A percentile compares a stretch with the other conserved stretches of the same genome.
Conservation (phyloP, 2,888 invertebrate genomes). For the Ectobius pallidus region DNA sequence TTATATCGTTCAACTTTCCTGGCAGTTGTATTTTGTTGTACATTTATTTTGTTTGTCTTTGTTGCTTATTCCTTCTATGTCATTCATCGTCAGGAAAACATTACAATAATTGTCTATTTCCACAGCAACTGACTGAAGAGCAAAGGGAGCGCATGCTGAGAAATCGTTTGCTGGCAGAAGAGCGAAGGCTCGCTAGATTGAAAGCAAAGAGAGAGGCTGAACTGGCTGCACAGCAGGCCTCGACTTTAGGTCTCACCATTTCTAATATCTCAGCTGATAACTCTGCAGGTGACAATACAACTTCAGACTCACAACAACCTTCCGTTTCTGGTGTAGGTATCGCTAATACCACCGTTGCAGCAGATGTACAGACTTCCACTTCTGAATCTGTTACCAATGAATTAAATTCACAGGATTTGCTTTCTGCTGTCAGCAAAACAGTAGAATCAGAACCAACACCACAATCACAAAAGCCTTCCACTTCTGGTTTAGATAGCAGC, state of each 20-base stretch:
- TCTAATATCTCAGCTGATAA: neutral
- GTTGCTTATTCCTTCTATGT: no score
- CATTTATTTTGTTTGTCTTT: no score
- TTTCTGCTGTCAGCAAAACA: no score
- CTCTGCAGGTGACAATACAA: neutral
- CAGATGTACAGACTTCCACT: neutral
- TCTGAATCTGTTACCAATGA: neutral
- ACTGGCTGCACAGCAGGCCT: neutral
- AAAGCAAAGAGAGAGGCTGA: slow-evolving; percentile 48
- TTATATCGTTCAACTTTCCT: no score
- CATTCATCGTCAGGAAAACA: no score
- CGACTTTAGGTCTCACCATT: neutral
- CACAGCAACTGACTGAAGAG: slow-evolving; percentile 61
- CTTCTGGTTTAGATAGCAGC: no score
- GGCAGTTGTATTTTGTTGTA: no score
- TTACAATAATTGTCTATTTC: no score
- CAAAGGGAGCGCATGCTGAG: slow-evolving; percentile 71
- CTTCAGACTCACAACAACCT: neutral
- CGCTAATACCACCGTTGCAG: neutral
- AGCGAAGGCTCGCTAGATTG: slow-evolving; percentile 63
- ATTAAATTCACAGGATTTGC: no score
- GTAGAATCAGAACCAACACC: no score
- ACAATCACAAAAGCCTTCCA: no score
- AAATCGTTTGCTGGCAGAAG: slow-evolving; percentile 69
- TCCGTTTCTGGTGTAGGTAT: neutral